Conservation (phyloP, 2,113 vertebrate genomes). For the Phaethon lepturus region DNA sequence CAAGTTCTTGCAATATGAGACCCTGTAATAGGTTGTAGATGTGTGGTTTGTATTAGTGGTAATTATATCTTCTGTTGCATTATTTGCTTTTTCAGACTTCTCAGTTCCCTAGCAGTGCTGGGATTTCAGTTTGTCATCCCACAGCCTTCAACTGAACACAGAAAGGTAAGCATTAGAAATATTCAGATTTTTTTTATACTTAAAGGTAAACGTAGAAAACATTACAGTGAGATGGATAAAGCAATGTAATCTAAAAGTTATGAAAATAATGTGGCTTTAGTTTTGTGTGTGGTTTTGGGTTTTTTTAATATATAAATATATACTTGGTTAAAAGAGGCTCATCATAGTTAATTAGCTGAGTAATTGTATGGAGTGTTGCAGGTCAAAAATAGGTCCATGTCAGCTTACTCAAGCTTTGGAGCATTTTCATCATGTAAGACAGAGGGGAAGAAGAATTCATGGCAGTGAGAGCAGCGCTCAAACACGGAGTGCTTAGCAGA, state of each 20-base stretch:
- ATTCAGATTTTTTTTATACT: not conserved
- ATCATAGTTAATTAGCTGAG: not conserved
- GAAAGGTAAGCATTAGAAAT: constrained; percentile 80
- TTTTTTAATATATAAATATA: not conserved
- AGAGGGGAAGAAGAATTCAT: not conserved
- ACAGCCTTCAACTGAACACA: constrained; percentile 85
- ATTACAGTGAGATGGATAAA: not conserved
- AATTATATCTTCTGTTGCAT: not conserved
- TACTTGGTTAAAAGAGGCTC: not conserved
- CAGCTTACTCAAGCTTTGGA: not conserved
- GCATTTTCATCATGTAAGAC: not conserved
- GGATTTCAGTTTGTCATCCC: constrained; percentile 79
- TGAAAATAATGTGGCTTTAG: not conserved
- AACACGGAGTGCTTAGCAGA: not conserved
- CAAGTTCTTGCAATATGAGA: not conserved
- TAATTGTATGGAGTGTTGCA: not conserved
- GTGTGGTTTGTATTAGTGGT: not conserved
- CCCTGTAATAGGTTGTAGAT: not conserved
- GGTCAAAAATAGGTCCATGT: not conserved
- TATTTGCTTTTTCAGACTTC: constrained; percentile 72
- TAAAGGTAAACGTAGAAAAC: not conserved
- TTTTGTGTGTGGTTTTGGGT: not conserved
- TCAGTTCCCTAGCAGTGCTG: constrained; percentile 77
- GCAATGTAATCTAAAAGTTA: not conserved
- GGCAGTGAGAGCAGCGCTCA: not conserved